These are phyloP conservation scores for Yasuhikotakia modesta DNA, from an alignment of 2,797 vertebrate genomes.

Conservation along the genomic window DNA sequence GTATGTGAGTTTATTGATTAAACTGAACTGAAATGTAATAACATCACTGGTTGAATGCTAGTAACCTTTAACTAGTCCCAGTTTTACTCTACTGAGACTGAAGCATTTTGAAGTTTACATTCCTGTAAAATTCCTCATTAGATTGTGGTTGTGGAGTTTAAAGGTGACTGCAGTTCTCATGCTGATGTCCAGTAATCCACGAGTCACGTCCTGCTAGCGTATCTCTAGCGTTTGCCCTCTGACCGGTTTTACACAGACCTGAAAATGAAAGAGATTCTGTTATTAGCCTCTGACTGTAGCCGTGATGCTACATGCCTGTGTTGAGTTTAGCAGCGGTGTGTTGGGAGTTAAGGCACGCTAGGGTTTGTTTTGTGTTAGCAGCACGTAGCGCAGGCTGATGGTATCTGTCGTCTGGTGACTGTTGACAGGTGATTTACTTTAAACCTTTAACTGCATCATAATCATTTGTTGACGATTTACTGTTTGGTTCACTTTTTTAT, in stretches of 20 bases:
- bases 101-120: neutral
- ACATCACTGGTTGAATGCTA: conserved; percentile 16
- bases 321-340: conserved; percentile 36
- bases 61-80: neutral
- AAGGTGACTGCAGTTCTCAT: conserved; percentile 41
- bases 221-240: neutral
- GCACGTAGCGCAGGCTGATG: conserved; percentile 23
- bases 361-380: conserved; percentile 1
- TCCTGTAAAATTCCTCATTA: conserved; percentile 49
- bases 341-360: neutral
- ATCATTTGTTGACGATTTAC: too few species aligned
- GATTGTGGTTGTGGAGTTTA: conserved; percentile 55
- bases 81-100: conserved; percentile 3
- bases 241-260: conserved; percentile 45
- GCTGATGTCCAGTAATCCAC: conserved; percentile 40
- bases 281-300: conserved; percentile 69
- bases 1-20: too few species aligned
- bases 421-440: neutral
- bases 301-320: conserved; percentile 55
- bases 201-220: conserved; percentile 1
- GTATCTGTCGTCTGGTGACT: neutral
- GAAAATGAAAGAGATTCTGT: conserved; percentile 62
- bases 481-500: neutral
- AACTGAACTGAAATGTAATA: too few species aligned
- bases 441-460: too few species aligned